Conservation (phyloP, 2,888 invertebrate species). For the Conomelus anceps region DNA sequence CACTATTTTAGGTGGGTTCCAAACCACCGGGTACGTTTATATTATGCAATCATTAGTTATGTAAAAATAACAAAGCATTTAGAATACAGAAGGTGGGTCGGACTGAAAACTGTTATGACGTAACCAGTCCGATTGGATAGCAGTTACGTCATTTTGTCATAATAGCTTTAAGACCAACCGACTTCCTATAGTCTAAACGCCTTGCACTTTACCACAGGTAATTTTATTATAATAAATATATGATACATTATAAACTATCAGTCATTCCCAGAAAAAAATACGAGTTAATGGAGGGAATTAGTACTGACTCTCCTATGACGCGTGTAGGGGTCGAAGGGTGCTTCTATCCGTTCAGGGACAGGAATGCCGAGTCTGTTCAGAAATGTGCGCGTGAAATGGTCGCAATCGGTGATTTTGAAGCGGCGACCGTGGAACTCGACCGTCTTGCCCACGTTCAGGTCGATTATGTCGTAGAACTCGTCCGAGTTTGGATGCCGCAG, state of each 20-base stretch:
- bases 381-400: conserved; percentile 78
- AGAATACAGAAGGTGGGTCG: no score
- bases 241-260: not conserved
- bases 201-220: not conserved
- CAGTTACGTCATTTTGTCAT: no score
- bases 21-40: no score
- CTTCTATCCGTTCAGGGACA: conserved; percentile 62
- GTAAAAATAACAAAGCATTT: no score
- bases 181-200: no score
- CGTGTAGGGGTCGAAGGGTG: conserved; percentile 46
- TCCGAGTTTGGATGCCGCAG: conserved; percentile 63
- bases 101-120: no score
- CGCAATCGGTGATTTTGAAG: conserved; percentile 77
- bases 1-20: no score
- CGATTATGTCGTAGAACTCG: conserved; percentile 73
- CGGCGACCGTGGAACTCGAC: conserved; percentile 73
- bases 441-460: conserved; percentile 77
- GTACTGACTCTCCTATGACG: not conserved
- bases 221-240: not conserved
- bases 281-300: not conserved
- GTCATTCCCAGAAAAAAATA: not conserved
- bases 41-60: no score
- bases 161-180: no score
- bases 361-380: conserved; percentile 76
- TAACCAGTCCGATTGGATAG: no score